Base-by-base conservation (phyloP, 2,113 vertebrate species). In the Melanostigma gelatinosum region DNA sequence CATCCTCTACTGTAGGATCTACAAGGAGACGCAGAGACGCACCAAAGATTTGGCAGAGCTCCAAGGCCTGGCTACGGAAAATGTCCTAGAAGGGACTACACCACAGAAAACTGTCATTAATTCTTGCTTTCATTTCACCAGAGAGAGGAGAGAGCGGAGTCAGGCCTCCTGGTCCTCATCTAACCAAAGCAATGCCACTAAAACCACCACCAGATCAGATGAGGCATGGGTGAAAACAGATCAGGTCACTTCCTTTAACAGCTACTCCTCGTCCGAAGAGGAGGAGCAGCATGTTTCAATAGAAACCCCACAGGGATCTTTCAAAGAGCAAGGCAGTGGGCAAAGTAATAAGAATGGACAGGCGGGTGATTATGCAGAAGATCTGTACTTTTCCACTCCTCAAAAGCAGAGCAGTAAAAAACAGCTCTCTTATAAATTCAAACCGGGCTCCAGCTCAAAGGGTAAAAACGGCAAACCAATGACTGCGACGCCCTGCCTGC, bases 31-130 rank as follows among this genome's bases (percentile, higher is more conserved):
- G 0, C 97, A 99, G 87, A 99, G 95, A 88, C 96, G 98, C 73
- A 98, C 97, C 80, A 98, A 99, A 91, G 98, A 99, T 83, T 94
- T 99, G 46, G 97, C 97, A 44, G 98, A 99, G 77, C 95, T 99
- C 55, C 98, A 98, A 91, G 98, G 97, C 20, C 96, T 97, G 0
- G 94, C 96, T 3, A 95, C 94, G 4, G 93, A 94, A 75, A 94
- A 93, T 10, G 94, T 95, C 62, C 88, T 87, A 8, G 94, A 95
- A 85, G 94, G 93, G 65, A 85, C 88, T 71, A 97, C 96, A 92
- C 94, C 96, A 1, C 97, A 93, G 80, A 96, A 95, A 85, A 86
- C 94, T 29, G 76, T 96, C 34, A 93, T 98, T 77, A 94, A 90
- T 70, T 97, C 97, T 40, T 99, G 97, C 86, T 97, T 99, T 76